Evolutionary conservation across 2,888 invertebrate genomes (phyloP), one percentile per base, ranked within the genome.

Genomic region (Noctua janthina): DNA sequence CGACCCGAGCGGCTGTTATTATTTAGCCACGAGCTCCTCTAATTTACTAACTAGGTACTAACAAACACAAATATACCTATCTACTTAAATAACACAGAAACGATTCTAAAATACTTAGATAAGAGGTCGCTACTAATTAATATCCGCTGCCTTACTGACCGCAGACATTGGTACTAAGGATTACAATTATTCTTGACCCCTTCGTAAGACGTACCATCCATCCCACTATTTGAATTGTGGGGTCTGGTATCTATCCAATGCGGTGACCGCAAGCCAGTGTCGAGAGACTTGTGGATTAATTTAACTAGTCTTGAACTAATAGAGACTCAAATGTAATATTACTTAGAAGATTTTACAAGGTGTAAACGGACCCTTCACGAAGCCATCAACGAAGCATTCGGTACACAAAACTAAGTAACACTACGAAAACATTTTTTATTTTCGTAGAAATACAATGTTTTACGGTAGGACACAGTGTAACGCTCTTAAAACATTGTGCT

Each of bases 151-250:
- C 76, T 78, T 68, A 70, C 68, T 69, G 73, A 90, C 89, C 89
- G 71, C 90, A 89, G 80, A 87, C 87, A 75, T 81, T 77, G 78
- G 84, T 67, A 76, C 64, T 56, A 71, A 90, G 87, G 87, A 80
- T 87, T 83, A 85, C 86, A 90, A 90, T 89, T 87, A 89, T 90
- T 86, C 89, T 90, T 88, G 82, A 84, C 79, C 79, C 74, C 51
- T 81, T 75, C 79, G 56, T 68, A 89, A 89, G 90, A 89, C 69
- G 86, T 59, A 72, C 49, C 74, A 29, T 29, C 29, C 29, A 29
- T 29, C 29, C 23, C 62, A 62, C 15, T 51, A 20, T 76, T n/a
- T 15, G 62, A 81, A 66, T 62, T 86, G 72, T 70, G 73, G 66
- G 73, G 73, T 70, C 66, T 75, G 54, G 46, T 59, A 70, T 75